Conservation (phyloP, 2,797 vertebrate genomes). For the Mus spretus region DNA sequence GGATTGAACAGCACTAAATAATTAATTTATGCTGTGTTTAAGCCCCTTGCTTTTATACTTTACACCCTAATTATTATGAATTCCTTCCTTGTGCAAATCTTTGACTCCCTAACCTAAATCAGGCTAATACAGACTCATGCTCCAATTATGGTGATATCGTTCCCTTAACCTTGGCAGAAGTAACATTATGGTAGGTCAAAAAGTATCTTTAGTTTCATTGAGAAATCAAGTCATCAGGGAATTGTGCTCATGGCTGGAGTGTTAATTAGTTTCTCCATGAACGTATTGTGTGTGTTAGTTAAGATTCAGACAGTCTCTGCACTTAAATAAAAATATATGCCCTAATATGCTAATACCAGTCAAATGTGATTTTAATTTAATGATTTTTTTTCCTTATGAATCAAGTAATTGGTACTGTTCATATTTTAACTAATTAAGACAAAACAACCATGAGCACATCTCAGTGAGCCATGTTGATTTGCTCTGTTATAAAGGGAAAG, state of each 20-base stretch:
- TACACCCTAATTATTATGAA: slow-evolving; percentile 85
- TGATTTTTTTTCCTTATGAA: slow-evolving; percentile 74
- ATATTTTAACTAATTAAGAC: slow-evolving; percentile 81
- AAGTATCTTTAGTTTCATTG: slow-evolving; percentile 85
- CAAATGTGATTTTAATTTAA: slow-evolving; percentile 84
- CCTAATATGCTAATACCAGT: slow-evolving; percentile 78
- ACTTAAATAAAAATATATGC: slow-evolving; percentile 84
- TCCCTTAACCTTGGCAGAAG: slow-evolving; percentile 81
- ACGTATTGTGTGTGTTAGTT: slow-evolving; percentile 84
- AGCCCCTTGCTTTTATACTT: slow-evolving; percentile 79
- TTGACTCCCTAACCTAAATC: slow-evolving; percentile 83
- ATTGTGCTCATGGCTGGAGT: slow-evolving; percentile 79
- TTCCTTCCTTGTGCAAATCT: slow-evolving; percentile 83
- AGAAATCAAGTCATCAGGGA: slow-evolving; percentile 84
- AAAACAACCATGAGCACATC: slow-evolving; percentile 67
- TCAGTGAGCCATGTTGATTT: slow-evolving; percentile 49
- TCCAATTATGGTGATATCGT: slow-evolving; percentile 78
- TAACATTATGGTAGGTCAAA: slow-evolving; percentile 78
- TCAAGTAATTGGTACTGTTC: slow-evolving; percentile 77
- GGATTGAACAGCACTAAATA: slow-evolving; percentile 85
- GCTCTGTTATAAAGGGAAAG: slow-evolving; percentile 50
- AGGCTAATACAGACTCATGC: slow-evolving; percentile 83
- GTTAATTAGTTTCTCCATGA: slow-evolving; percentile 84
- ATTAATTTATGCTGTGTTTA: slow-evolving; percentile 85
- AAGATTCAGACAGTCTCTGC: slow-evolving; percentile 82